These are phyloP conservation scores for Xyliphius kryptos DNA, from an alignment of 2,113 vertebrate species.

Conservation along the genomic window DNA sequence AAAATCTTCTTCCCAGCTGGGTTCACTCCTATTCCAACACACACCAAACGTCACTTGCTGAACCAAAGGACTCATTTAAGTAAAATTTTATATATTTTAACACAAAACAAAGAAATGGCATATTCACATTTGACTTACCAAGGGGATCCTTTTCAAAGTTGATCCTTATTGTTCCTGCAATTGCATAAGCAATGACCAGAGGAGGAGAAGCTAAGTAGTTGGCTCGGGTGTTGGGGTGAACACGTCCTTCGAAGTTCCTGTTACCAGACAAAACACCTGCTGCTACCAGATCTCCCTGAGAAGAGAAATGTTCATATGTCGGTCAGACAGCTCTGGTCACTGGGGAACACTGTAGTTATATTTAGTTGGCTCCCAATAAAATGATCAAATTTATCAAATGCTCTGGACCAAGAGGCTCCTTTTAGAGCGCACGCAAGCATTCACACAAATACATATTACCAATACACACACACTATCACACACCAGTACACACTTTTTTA, in stretches of 20 bases:
- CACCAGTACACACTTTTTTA: conserved; percentile 21
- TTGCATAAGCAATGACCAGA: conserved; percentile 89
- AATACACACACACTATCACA: too few relatives aligned
- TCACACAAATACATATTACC: conserved; percentile 26
- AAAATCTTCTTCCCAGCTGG: too few relatives aligned
- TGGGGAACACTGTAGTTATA: conserved; percentile 28
- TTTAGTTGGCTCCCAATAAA: conserved; percentile 32
- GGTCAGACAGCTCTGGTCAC: conserved; percentile 25
- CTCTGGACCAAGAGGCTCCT: conserved; percentile 30
- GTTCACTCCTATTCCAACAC: too few relatives aligned
- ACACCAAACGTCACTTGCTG: too few relatives aligned
- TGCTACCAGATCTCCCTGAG: conserved; percentile 85
- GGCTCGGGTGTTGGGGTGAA: conserved; percentile 93
- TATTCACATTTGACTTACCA: too few relatives aligned
- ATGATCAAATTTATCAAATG: conserved; percentile 25
- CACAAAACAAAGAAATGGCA: too few relatives aligned
- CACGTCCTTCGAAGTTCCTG: conserved; percentile 93
- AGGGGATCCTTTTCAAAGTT: conserved; percentile 88
- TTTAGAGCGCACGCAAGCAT: conserved; percentile 16
- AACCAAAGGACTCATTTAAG: too few relatives aligned
- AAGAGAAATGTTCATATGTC: conserved; percentile 29
- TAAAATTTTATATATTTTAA: too few relatives aligned
- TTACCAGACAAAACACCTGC: conserved; percentile 91
- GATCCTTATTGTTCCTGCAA: conserved; percentile 84
- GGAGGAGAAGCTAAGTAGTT: conserved; percentile 93